These are phyloP conservation scores for Ormyrus pomaceus DNA, from an alignment of 2,888 invertebrate genomes.

Conservation along the genomic window DNA sequence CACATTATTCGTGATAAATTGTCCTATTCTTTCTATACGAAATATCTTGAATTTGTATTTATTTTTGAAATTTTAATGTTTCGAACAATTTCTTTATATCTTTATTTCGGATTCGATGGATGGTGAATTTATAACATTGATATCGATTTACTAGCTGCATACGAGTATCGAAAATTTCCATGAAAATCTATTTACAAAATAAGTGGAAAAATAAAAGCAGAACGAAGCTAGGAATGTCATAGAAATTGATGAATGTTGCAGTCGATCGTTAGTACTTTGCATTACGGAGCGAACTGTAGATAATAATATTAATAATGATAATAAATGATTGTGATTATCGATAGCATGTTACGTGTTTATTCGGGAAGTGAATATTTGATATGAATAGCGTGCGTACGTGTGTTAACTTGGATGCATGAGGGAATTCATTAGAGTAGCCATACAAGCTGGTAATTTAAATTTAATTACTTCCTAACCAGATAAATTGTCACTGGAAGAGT, in stretches of 20 bases:
- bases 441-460: conserved; percentile 27
- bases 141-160: too few species aligned
- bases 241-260: background rate
- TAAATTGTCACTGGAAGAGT: background rate
- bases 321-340: background rate
- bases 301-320: background rate
- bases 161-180: too few species aligned
- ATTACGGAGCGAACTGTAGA: background rate
- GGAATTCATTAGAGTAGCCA: conserved; percentile 7
- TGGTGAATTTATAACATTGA: too few species aligned
- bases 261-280: conserved; percentile 3
- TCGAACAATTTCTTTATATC: too few species aligned
- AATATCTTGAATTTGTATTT: too few species aligned
- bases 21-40: too few species aligned
- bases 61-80: too few species aligned
- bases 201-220: too few species aligned
- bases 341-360: conserved; percentile 12
- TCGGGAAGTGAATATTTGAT: conserved; percentile 19
- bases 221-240: too few species aligned
- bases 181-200: too few species aligned
- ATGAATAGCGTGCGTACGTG: background rate
- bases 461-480: conserved; percentile 21
- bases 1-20: too few species aligned
- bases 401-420: conserved; percentile 8
- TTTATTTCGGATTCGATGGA: too few species aligned